These are phyloP conservation scores for Megaceryle torquata DNA, from an alignment of 2,113 vertebrate species.

Conservation along the genomic window DNA sequence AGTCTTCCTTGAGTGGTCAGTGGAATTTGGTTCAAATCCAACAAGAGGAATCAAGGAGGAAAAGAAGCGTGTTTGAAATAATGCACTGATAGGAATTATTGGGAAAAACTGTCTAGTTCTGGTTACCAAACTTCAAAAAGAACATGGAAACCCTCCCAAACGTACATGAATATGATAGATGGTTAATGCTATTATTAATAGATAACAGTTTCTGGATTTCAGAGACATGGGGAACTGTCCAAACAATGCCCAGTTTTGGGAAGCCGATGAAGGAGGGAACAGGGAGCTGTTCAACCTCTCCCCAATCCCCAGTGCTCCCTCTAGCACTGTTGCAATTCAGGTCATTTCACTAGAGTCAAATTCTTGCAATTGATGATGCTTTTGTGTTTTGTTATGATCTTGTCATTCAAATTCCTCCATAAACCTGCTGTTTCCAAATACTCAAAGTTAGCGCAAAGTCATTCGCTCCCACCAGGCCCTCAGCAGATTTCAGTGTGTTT, in stretches of 20 bases:
- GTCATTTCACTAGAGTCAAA: neutral
- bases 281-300: neutral
- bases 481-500: neutral
- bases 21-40: neutral
- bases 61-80: neutral
- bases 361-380: neutral
- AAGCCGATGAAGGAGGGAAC: neutral
- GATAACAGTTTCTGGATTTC: neutral
- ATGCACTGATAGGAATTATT: neutral
- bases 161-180: neutral
- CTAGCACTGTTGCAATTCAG: neutral
- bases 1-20: neutral
- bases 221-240: neutral
- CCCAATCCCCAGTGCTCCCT: neutral
- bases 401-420: neutral
- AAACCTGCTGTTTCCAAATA: neutral
- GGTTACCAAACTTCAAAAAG: neutral
- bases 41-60: neutral
- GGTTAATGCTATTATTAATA: neutral
- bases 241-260: neutral
- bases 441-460: neutral
- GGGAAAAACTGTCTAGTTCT: neutral
- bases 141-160: neutral
- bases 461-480: neutral
- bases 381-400: neutral